These are phyloP conservation scores for Sardinella longiceps DNA, from an alignment of 2,797 vertebrate genomes.

Conservation along the genomic window DNA sequence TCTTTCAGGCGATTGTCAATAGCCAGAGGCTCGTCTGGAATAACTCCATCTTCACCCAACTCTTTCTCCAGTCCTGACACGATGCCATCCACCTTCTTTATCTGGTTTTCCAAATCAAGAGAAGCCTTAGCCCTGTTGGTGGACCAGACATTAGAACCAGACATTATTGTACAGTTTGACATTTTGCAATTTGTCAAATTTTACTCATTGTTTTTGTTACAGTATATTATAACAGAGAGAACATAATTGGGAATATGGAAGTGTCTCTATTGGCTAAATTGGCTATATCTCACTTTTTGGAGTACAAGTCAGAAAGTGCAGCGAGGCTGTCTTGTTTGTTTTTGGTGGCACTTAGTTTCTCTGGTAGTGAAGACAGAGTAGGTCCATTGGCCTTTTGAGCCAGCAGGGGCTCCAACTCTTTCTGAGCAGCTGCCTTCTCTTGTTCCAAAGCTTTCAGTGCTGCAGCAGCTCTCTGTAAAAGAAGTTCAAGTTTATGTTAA, in stretches of 20 bases:
- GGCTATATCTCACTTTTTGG: slow-evolving; percentile 79
- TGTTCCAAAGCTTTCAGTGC: slow-evolving; percentile 78
- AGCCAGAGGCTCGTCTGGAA: slow-evolving; percentile 75
- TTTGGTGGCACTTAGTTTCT: slow-evolving; percentile 78
- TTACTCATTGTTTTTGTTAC: not conserved
- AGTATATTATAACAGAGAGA: no score
- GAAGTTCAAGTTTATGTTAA: not conserved
- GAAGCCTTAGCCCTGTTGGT: slow-evolving; percentile 83
- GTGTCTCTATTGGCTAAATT: not conserved
- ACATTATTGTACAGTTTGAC: not conserved
- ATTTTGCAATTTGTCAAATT: no score
- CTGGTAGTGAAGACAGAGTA: slow-evolving; percentile 78
- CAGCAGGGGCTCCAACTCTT: slow-evolving; percentile 80
- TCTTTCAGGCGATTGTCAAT: slow-evolving; percentile 75
- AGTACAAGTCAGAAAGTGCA: slow-evolving; percentile 82
- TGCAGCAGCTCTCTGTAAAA: slow-evolving; percentile 68
- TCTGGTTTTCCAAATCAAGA: slow-evolving; percentile 86
- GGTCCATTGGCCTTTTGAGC: slow-evolving; percentile 69
- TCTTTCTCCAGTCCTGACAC: slow-evolving; percentile 83
- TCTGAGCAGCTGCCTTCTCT: slow-evolving; percentile 78
- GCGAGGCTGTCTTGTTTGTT: slow-evolving; percentile 81
- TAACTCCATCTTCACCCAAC: slow-evolving; percentile 79
- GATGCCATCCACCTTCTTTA: slow-evolving; percentile 82
- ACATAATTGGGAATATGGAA: not conserved
- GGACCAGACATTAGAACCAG: slow-evolving; percentile 2